Evolutionary conservation across 2,113 vertebrate species (phyloP).

Genomic region (Lampris megalopsis): DNA sequence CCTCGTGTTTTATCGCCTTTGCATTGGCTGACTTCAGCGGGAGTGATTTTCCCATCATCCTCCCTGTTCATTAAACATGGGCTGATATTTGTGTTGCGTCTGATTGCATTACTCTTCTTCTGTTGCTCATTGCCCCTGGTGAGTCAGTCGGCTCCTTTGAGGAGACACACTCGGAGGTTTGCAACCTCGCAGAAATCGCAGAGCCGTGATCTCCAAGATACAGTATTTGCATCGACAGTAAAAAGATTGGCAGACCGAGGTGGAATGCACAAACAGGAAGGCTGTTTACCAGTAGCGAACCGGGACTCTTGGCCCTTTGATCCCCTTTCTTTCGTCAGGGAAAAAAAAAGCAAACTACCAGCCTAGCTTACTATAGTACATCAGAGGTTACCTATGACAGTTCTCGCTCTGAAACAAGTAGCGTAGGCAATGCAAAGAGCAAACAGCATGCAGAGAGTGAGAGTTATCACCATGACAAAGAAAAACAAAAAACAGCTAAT

Average conservation of each 20-base stretch:
- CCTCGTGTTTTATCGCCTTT: constrained; percentile 11
- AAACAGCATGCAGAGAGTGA: no score
- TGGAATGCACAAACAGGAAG: not conserved
- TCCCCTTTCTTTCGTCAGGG: no score
- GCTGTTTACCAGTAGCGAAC: not conserved
- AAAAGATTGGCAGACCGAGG: constrained; percentile 10
- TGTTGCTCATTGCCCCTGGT: constrained; percentile 23
- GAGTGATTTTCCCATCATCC: not conserved
- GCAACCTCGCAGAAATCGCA: not conserved
- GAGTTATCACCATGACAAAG: no score
- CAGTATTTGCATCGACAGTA: constrained; percentile 31
- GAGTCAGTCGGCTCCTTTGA: constrained; percentile 56
- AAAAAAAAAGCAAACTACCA: no score
- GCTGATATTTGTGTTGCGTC: constrained; percentile 45
- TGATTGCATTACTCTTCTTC: constrained; percentile 44
- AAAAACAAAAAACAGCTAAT: no score
- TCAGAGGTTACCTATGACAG: no score
- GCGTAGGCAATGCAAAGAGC: no score
- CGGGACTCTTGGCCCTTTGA: no score
- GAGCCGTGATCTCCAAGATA: constrained; percentile 14
- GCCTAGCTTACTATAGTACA: no score
- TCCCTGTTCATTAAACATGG: constrained; percentile 15
- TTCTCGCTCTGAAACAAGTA: no score
- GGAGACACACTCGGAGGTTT: constrained; percentile 18
- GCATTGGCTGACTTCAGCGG: constrained; percentile 2